Conservation (phyloP, 2,888 invertebrate genomes). For the Resseliella maxima region DNA sequence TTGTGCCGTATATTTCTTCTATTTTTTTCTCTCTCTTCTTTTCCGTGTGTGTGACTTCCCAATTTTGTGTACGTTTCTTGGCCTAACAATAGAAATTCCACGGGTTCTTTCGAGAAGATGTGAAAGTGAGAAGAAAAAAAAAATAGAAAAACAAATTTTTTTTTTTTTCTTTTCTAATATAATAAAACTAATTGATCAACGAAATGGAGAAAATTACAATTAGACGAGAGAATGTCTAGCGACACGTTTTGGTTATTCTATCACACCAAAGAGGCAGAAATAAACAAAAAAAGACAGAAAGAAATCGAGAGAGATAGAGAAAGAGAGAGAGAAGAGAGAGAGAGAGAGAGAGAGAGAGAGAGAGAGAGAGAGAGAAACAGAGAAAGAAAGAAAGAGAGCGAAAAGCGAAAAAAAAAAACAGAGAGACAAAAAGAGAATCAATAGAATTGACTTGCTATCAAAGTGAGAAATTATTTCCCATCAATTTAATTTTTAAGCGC, state of each 20-base stretch:
- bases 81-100: constrained; percentile 38
- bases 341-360: background rate
- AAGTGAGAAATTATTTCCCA: constrained; percentile 35
- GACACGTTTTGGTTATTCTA: background rate
- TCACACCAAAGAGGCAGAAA: no score
- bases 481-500: background rate
- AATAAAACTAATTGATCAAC: constrained; percentile 6
- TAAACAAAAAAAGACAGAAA: background rate
- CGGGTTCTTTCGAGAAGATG: background rate
- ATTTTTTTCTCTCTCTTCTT: background rate
- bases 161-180: constrained; percentile 27
- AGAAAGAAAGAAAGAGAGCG: background rate
- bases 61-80: background rate
- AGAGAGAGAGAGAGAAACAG: no score
- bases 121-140: background rate
- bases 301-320: constrained; percentile 2
- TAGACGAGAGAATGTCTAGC: background rate
- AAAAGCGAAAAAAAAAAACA: no score
- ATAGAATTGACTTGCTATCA: background rate
- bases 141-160: no score
- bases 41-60: constrained; percentile 32
- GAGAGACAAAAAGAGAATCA: background rate
- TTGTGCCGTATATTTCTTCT: background rate
- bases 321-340: no score
- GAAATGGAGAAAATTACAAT: constrained; percentile 26